A percentile compares a stretch with the other conserved stretches of the same genome.
Evolutionary conservation across 2,888 invertebrate genomes (phyloP).

Genomic region (Dicranocentrus wangi): DNA sequence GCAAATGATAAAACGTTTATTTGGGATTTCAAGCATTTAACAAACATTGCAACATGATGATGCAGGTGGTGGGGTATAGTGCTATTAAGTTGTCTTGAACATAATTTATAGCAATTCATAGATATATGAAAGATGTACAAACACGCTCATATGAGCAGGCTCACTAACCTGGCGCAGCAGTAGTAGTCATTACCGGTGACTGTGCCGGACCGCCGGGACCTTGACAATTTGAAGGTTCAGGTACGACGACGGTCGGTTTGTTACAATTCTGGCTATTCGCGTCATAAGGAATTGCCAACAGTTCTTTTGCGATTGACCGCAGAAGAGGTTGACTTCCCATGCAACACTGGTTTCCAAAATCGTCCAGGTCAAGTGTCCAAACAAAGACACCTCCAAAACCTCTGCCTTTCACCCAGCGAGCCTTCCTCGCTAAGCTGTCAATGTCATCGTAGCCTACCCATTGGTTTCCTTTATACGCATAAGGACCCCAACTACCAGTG

Average conservation of each 20-base stretch:
- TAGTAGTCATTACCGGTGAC: no score
- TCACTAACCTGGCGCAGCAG: no score
- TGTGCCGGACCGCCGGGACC: slow-evolving; percentile 75
- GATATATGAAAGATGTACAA: no score
- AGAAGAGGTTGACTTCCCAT: slow-evolving; percentile 75
- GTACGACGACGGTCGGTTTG: slow-evolving; percentile 77
- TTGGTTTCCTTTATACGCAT: slow-evolving; percentile 80
- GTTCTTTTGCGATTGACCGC: slow-evolving; percentile 79
- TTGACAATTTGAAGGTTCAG: slow-evolving; percentile 29
- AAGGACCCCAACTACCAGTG: slow-evolving; percentile 82
- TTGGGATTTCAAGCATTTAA: slow-evolving; percentile 5
- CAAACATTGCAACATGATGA: no score
- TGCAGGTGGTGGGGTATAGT: no score
- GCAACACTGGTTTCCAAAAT: slow-evolving; percentile 75
- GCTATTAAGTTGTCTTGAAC: no score
- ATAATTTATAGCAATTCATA: no score
- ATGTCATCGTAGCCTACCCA: slow-evolving; percentile 87
- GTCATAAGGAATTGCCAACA: slow-evolving; percentile 76
- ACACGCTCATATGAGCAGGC: no score
- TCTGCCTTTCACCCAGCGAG: slow-evolving; percentile 68
- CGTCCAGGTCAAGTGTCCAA: slow-evolving; percentile 78
- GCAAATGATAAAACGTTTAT: not conserved
- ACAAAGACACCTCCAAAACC: slow-evolving; percentile 77
- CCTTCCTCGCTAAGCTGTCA: slow-evolving; percentile 79
- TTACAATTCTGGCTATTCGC: slow-evolving; percentile 78